Evolutionary conservation across 1,140 invertebrate species (phyloP), one percentile per base, ranked within the genome.

Genomic region (Ctenoplectra terminalis): DNA sequence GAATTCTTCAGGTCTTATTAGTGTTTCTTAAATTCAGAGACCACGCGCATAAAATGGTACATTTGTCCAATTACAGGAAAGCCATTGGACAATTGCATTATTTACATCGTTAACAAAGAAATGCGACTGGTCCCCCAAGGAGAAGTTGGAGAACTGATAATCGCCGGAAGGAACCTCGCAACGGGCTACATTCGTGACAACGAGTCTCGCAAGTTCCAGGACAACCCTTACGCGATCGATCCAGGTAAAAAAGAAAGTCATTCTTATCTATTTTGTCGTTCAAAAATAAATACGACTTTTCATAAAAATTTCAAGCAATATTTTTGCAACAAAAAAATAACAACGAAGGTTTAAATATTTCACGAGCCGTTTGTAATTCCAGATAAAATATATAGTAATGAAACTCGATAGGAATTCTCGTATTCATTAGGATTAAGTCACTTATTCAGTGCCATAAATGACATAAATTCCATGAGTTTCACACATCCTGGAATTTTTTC

Each of bases 71-170:
- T 79, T 90, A 9, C 86, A 96, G 96, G 96, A 58, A 87, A 91
- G 50, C 97, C 97, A 0, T 86, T 98, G 0, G 95, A 96, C 87
- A 98, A 98, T 89, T 97, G 96, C 20, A 94, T 95, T 1, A 94
- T 98, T 29, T 98, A 98, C 91, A 92, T 98, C 0, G 92, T 98
- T 43, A 96, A 97, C 89, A 93, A 95, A 23, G 94, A 97, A 31
- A 95, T 96, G 91, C 94, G 95, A 31, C 94, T 96, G 0, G 95
- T 97, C 0, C 93, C 95, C 43, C 94, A 95, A 26, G 96, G 96
- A 0, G 95, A 97, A 86, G 94, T 96, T 9, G 98, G 97, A 0
- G 97, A 98, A 90, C 92, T 98, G 11, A 96, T 96, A 90, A 96
- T 97, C 1, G 95, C 96, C 0, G 97, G 97, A 0, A 91, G 93